phyloP scores from a whole-genome alignment of 1,140 invertebrate species.

The Hypothenemus hampei region DNA sequence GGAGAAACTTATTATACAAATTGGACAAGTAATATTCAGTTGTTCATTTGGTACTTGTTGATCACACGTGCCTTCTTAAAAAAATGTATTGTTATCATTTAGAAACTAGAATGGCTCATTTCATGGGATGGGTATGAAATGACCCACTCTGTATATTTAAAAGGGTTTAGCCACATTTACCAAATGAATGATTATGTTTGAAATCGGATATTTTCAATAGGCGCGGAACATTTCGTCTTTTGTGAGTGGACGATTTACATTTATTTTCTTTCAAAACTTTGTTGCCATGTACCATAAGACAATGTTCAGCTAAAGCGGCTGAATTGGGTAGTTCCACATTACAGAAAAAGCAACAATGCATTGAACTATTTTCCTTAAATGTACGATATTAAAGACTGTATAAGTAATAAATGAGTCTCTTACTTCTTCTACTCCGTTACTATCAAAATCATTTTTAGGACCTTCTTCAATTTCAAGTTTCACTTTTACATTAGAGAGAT shows the following conservation, averaged over 20 bases:
- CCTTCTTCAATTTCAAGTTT: no score
- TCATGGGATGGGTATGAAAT: no score
- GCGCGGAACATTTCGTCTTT: constrained; percentile 41
- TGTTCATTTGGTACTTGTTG: no score
- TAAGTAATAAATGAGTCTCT: no score
- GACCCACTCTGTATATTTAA: no score
- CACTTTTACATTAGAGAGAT: neutral
- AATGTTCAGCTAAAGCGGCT: constrained; percentile 34
- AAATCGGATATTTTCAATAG: constrained; percentile 43
- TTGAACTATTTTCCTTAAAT: neutral
- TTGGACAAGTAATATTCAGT: no score
- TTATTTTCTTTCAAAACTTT: constrained; percentile 18
- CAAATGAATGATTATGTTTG: constrained; percentile 31
- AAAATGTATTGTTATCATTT: no score
- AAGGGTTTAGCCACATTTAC: no score
- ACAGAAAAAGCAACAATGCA: constrained; percentile 40
- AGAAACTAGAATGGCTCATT: no score
- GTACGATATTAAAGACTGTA: no score
- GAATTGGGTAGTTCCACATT: constrained; percentile 34
- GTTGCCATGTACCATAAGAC: constrained; percentile 40
- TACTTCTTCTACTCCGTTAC: neutral
- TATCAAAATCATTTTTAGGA: neutral
- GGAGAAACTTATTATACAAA: constrained; percentile 38
- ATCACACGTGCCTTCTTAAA: no score
- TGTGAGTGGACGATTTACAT: constrained; percentile 12